phyloP scores from a whole-genome alignment of 2,888 invertebrate species.

The Hypercompe scribonia region DNA sequence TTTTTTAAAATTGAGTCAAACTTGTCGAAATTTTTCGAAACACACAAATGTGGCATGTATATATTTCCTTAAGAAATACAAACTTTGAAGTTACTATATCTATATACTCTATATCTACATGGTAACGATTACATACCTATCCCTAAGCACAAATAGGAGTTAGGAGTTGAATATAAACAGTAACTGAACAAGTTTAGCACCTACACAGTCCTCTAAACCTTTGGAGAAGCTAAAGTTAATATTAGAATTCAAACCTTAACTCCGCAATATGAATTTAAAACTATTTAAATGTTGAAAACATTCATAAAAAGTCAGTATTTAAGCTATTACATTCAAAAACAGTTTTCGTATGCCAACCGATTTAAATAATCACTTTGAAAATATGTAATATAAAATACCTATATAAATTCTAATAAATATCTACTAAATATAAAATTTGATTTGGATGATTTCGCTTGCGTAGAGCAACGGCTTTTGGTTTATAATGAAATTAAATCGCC shows the following conservation, averaged over 20 bases:
- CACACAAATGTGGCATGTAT: background rate
- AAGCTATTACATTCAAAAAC: slow-evolving; percentile 1
- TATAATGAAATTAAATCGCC: slow-evolving; percentile 58
- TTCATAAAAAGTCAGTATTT: background rate
- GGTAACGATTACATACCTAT: background rate
- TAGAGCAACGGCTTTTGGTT: slow-evolving; percentile 54
- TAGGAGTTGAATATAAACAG: background rate
- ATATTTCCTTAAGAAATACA: background rate
- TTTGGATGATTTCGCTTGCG: slow-evolving; percentile 55
- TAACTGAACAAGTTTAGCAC: background rate
- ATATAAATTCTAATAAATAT: no score
- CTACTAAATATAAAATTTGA: slow-evolving; percentile 58
- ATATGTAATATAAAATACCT: no score
- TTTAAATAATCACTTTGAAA: slow-evolving; percentile 47
- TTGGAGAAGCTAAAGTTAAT: background rate
- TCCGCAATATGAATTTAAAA: background rate
- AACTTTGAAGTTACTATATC: background rate
- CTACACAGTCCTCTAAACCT: background rate
- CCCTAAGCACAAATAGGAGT: background rate
- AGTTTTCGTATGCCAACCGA: slow-evolving; percentile 25
- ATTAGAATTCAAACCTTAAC: background rate
- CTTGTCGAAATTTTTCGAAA: background rate
- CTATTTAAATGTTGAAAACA: slow-evolving; percentile 1
- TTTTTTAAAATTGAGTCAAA: background rate
- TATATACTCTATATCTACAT: no score